Conservation (phyloP, 2,888 invertebrate genomes). For the Xestoiulus laeticollis region DNA sequence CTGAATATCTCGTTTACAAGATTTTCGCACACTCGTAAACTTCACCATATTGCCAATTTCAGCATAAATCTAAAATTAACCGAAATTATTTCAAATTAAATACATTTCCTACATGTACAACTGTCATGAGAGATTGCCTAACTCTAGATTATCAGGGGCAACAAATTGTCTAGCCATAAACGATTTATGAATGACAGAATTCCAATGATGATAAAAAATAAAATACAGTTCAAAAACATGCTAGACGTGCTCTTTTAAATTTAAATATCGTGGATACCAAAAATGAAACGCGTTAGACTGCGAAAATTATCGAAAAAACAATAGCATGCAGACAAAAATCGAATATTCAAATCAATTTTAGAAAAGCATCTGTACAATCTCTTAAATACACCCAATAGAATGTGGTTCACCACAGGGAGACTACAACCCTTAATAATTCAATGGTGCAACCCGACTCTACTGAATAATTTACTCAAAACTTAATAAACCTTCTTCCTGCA, state of each 20-base stretch:
- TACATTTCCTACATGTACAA: not conserved
- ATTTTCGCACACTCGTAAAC: constrained; percentile 72
- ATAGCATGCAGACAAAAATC: not conserved
- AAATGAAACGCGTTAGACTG: no score
- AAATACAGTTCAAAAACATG: no score
- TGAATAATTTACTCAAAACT: not conserved
- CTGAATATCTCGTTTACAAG: constrained; percentile 71
- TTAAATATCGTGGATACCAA: no score
- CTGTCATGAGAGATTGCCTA: not conserved
- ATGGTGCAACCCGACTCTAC: not conserved
- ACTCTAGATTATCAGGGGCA: not conserved
- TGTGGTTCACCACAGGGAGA: not conserved
- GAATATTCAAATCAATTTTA: not conserved
- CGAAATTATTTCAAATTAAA: constrained; percentile 12
- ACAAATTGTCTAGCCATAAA: no score
- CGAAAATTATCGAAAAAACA: no score
- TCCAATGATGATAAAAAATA: no score
- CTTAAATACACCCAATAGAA: not conserved
- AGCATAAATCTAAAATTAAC: constrained; percentile 54
- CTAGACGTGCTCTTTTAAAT: no score
- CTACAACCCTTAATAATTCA: not conserved
- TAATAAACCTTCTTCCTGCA: not conserved
- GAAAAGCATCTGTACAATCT: not conserved
- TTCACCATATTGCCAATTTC: constrained; percentile 63
- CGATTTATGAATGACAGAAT: no score